Evolutionary conservation across 2,797 vertebrate species (phyloP), one percentile per base, ranked within the genome.

Genomic region (Cichlasoma orientale): DNA sequence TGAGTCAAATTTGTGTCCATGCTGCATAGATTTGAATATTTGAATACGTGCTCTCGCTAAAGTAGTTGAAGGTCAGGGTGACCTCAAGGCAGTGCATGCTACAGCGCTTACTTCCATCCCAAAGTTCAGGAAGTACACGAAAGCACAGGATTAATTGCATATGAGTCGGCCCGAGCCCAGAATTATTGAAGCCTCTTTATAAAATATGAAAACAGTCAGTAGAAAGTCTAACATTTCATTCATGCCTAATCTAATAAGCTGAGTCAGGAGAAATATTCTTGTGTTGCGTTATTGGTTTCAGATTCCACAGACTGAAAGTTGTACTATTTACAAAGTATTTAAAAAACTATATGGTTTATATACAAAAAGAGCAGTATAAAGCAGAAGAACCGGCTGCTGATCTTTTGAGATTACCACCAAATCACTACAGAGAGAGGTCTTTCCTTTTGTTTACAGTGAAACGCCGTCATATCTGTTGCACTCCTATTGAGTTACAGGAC

Each of bases 401-500:
- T 66, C 16, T 47, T 66, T 47, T 2, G 77, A 85, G 78, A 78
- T 86, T 84, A 88, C 80, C 19, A 2, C 69, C 31, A 75, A 81
- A 82, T 79, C 77, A 74, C 72, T 69, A 78, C 78, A 83, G 54
- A 83, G 47, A 66, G 77, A 81, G 52, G 74, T 82, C 76, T 86
- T 87, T 84, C 52, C 52, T 85, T 77, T 81, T 94, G 91, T 94
- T 94, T 92, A 93, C 83, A 91, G 55, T 55, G 69, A 72, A 89
- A 91, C 88, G 90, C 81, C 82, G 61, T 89, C 85, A 80, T 86
- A 90, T 91, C 84, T 84, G 83, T 77, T 56, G 70, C n/a, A 25
- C 75, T 88, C 80, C 86, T 91, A 89, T 87, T 82, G 84, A 91
- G 91, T 91, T 92, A 91, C 87, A 90, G 88, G 80, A 90, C 87